These are phyloP conservation scores for Dendroctonus ponderosae DNA, from an alignment of 1,140 invertebrate genomes.

Conservation along the genomic window DNA sequence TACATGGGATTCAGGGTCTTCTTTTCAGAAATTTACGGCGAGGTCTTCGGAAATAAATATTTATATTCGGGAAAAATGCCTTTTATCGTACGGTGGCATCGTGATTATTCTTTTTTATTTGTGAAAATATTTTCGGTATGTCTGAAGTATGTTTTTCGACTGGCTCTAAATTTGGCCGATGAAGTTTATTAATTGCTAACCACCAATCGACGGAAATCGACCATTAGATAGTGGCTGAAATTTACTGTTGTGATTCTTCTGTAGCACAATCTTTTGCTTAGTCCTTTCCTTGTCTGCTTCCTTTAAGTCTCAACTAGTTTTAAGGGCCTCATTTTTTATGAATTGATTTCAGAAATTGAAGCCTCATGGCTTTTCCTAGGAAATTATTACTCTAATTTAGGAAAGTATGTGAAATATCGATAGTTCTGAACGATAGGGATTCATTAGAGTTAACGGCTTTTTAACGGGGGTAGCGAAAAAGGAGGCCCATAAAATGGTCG, in stretches of 20 bases:
- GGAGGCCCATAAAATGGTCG: background rate
- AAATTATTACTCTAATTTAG: too few relatives aligned
- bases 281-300: too few relatives aligned
- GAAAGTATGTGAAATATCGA: too few relatives aligned
- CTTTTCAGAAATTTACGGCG: constrained; percentile 17
- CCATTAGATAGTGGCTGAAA: background rate
- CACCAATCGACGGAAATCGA: background rate
- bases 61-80: constrained; percentile 19
- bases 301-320: too few relatives aligned
- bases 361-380: too few relatives aligned
- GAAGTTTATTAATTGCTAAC: constrained; percentile 15
- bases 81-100: constrained; percentile 24
- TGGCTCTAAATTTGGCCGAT: constrained; percentile 19
- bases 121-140: constrained; percentile 15
- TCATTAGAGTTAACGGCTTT: too few relatives aligned
- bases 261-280: too few relatives aligned
- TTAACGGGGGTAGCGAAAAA: too few relatives aligned
- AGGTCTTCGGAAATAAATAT: constrained; percentile 20
- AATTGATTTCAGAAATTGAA: too few relatives aligned
- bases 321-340: too few relatives aligned
- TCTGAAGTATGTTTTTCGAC: constrained; percentile 25
- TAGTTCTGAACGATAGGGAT: too few relatives aligned
- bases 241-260: background rate
- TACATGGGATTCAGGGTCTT: constrained; percentile 15
- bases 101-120: constrained; percentile 17